phyloP scores from a whole-genome alignment of 2,888 invertebrate species.

The Pilophorus perplexus region DNA sequence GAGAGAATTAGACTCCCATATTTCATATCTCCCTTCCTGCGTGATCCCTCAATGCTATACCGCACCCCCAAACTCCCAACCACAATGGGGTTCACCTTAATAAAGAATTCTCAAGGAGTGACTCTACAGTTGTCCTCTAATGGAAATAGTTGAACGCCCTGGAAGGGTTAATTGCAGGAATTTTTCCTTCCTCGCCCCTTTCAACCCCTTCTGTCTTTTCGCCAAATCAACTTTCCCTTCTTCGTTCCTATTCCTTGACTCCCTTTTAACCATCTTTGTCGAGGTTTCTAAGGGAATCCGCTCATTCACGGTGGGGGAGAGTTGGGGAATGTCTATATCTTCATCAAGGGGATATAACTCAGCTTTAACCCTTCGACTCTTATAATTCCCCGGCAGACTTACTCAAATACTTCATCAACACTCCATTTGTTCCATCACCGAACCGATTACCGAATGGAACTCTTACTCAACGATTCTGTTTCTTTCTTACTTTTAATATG shows the following conservation, averaged over 20 bases:
- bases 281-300: constrained; percentile 19
- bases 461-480: too few species aligned
- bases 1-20: constrained; percentile 37
- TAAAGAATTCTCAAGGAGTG: constrained; percentile 41
- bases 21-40: constrained; percentile 27
- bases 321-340: constrained; percentile 1
- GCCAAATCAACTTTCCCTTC: constrained; percentile 25
- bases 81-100: constrained; percentile 34
- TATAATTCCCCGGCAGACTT: too few species aligned
- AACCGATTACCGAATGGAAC: too few species aligned
- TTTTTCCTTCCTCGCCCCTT: constrained; percentile 23
- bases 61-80: not conserved
- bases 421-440: too few species aligned
- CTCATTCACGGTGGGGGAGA: not conserved
- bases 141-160: constrained; percentile 42
- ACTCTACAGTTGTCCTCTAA: constrained; percentile 43
- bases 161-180: constrained; percentile 41
- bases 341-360: constrained; percentile 29
- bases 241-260: too few species aligned
- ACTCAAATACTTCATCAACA: too few species aligned
- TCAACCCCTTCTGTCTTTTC: constrained; percentile 1
- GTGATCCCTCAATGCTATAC: not conserved
- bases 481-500: too few species aligned
- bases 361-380: too few species aligned
- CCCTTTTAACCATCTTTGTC: constrained; percentile 21